phyloP scores from a whole-genome alignment of 2,888 invertebrate species.

The Scaptomyza flava region DNA sequence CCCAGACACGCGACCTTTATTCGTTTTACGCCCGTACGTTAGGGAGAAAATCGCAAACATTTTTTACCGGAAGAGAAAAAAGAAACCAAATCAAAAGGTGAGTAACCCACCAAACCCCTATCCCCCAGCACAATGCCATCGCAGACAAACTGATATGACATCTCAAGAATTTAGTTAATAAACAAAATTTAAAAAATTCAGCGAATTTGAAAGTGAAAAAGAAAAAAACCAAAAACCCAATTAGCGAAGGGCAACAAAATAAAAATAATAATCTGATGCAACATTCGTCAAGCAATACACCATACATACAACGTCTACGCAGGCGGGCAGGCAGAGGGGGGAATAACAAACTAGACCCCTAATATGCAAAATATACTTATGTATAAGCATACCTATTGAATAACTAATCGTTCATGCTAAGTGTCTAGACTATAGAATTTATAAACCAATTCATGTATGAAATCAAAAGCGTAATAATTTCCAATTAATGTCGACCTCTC shows the following conservation, averaged over 20 bases:
- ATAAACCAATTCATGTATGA: neutral
- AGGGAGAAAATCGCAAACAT: constrained; percentile 76
- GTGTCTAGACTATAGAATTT: constrained; percentile 29
- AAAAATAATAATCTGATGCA: constrained; percentile 73
- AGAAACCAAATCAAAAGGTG: constrained; percentile 80
- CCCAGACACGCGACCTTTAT: constrained; percentile 41
- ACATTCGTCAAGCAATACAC: constrained; percentile 62
- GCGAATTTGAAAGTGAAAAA: constrained; percentile 25
- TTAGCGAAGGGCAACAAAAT: constrained; percentile 57
- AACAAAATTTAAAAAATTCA: constrained; percentile 18
- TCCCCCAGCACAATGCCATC: neutral
- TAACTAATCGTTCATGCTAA: constrained; percentile 49
- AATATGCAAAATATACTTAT: constrained; percentile 38
- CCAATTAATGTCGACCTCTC: neutral
- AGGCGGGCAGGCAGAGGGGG: neutral
- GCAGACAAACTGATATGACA: neutral
- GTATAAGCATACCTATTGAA: constrained; percentile 48
- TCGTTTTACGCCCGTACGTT: constrained; percentile 55
- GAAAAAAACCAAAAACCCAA: constrained; percentile 12
- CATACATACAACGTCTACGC: constrained; percentile 32
- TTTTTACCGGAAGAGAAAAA: constrained; percentile 82
- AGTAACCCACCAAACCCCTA: constrained; percentile 28
- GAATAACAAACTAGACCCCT: neutral
- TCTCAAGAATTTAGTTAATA: constrained; percentile 19
- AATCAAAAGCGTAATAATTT: neutral